A percentile compares a stretch with the other conserved stretches of the same genome.
phyloP scores from a whole-genome alignment of 2,797 vertebrate genomes.

The Saxicola maurus region DNA sequence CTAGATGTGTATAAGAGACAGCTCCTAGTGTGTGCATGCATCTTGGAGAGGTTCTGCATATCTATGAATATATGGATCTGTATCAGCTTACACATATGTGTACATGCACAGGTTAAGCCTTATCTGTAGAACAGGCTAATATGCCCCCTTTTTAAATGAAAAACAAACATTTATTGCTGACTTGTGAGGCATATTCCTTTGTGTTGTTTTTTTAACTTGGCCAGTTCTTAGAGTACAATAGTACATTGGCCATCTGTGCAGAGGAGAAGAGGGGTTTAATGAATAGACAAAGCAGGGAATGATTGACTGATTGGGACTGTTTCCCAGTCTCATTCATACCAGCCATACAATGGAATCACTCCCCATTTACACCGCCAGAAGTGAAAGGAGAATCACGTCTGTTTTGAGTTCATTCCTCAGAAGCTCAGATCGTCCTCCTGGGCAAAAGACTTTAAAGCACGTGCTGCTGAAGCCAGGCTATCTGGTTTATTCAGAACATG shows the following conservation, averaged over 20 bases:
- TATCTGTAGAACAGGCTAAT: neutral
- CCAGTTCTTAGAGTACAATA: conserved; percentile 58
- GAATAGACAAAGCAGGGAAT: conserved; percentile 67
- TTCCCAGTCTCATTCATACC: conserved; percentile 65
- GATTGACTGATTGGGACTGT: conserved; percentile 65
- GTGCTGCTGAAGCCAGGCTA: conserved; percentile 32
- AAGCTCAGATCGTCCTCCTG: conserved; percentile 49
- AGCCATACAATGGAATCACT: conserved; percentile 63
- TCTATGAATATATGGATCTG: neutral
- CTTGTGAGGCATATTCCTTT: conserved; percentile 51
- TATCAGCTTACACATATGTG: neutral
- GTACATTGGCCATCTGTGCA: conserved; percentile 66
- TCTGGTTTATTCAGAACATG: conserved; percentile 48
- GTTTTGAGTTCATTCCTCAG: conserved; percentile 59
- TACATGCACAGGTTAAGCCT: neutral
- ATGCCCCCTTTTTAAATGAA: neutral
- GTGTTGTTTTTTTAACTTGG: conserved; percentile 47
- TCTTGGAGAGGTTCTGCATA: neutral
- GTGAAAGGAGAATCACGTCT: conserved; percentile 62
- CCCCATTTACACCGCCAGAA: conserved; percentile 60
- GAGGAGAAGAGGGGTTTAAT: conserved; percentile 62
- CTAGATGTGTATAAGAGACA: no score
- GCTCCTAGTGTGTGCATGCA: neutral
- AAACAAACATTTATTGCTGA: conserved; percentile 44
- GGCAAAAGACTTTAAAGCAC: conserved; percentile 47